Base-by-base conservation (phyloP, 2,797 vertebrate species). In the Rousettus madagascariensis region DNA sequence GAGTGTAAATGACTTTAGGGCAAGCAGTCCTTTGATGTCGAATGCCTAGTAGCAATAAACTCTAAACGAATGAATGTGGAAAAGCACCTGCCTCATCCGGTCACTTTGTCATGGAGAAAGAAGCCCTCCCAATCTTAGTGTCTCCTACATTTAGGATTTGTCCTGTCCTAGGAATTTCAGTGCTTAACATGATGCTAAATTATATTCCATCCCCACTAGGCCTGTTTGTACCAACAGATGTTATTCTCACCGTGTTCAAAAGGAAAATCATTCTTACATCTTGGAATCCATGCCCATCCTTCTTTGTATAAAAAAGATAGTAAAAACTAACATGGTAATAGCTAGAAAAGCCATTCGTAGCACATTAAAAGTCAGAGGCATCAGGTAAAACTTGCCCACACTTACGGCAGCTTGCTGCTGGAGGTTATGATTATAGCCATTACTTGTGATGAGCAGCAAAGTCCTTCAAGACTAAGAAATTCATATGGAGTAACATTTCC, bases 261-360 rank as follows among this genome's bases (percentile, higher is more conserved):
- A 36, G 10, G 38, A 91, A 79, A 46, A 33, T 38, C 46, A 75
- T 65, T 68, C 26, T 86, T 94, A 77, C 2, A n/a, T 59, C 38
- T 30, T 75, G 22, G 46, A 46, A 83, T 84, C 75, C 90, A 78
- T 30, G 43, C 26, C 80, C 33, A 68, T 66, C 26, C 59, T 53
- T 95, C 71, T 94, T 63, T 94, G 61, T 86, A 28, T 77, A 13
- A 86, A 80, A 82, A 90, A 91, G 49, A 59, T 87, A 92, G 38
- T 26, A 69, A 69, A 69, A 79, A 78, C 46, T 66, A 59, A 63
- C 19, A 28, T 0, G 1, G 68, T 78, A 68, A 82, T 57, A 85
- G 33, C 53, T 43, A 3, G 15, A 26, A 93, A 86, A 86, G 68
- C 53, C 38, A 83, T 96, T 88, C 49, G n/a, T 13, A 91, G 36